Evolutionary conservation across 1,140 invertebrate genomes (phyloP), one percentile per base, ranked within the genome.

Genomic region (Trinorchestia longiramus): DNA sequence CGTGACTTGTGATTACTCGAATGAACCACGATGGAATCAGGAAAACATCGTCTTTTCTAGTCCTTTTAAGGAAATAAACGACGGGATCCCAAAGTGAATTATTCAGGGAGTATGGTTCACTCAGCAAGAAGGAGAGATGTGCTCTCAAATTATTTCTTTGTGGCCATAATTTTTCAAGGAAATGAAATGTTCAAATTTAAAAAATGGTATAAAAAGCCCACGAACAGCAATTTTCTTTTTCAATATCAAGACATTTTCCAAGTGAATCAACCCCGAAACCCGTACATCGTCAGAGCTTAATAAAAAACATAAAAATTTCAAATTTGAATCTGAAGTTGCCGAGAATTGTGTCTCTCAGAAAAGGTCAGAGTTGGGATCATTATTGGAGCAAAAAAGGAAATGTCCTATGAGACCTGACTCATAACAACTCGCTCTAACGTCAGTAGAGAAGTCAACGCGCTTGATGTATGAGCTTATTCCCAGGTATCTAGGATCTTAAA

Each of bases 391-490:
- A 94, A 94, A 94, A 94, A 94, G 92, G 44, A 94, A 47, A 94
- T 94, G 92, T 94, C 92, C 92, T 94, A 43, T 36, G 44, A 42
- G 92, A 47, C 92, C 19, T 47, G 92, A 94, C 92, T 17, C 41
- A 19, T 43, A 44, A 40, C 41, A 6, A 36, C 92, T 42, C 40
- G 43, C 43, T 11, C 92, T n/a, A 94, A 40, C 40, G 36, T 43
- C 92, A 17, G 92, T 94, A 42, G 43, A 94, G 92, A 94, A 94
- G 92, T 94, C 92, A 44, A 45, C 40, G 92, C 92, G 11, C 44
- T 94, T 94, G 92, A 94, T 94, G 92, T 45, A 94, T 94, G 92
- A 94, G 92, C 43, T 94, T 94, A 94, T 94, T 94, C 44, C 92
- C 11, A 23, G 41, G 90, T 43, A 42, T 44, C 90, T 43, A 28